Evolutionary conservation across 2,797 vertebrate species (phyloP).

Genomic region (Orientallactaga sibirica): DNA sequence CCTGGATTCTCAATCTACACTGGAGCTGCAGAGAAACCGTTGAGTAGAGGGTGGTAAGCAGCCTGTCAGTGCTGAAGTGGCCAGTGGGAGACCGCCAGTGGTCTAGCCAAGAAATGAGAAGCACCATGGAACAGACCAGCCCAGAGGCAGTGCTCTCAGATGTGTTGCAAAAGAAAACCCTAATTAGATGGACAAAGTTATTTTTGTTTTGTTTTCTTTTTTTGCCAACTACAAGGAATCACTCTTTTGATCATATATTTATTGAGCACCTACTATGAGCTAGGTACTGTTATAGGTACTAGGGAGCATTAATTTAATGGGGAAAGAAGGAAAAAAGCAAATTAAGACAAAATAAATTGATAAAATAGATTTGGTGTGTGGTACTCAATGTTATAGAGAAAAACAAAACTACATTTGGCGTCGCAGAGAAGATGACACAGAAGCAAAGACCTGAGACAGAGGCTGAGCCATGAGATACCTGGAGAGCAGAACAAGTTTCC

Average conservation of each 20-base stretch:
- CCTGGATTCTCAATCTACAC: not conserved
- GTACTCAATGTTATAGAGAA: not conserved
- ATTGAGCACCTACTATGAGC: not conserved
- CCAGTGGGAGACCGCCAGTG: not conserved
- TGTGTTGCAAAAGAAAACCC: not conserved
- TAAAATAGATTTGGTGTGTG: not conserved
- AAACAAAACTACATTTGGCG: constrained; percentile 9
- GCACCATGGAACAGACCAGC: not conserved
- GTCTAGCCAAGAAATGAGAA: not conserved
- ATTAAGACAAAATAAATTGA: constrained; percentile 36
- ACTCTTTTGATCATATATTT: not conserved
- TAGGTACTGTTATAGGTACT: not conserved
- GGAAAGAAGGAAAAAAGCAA: not conserved
- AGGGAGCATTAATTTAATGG: not conserved
- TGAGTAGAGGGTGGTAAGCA: not conserved
- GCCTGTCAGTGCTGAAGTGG: not conserved
- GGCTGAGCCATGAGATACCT: not conserved
- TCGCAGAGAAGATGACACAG: constrained; percentile 16
- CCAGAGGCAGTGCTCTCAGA: not conserved
- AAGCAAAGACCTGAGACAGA: not conserved
- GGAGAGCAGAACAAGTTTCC: not conserved
- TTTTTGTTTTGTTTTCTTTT: not conserved
- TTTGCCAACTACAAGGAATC: constrained; percentile 46
- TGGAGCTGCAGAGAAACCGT: not conserved
- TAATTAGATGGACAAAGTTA: not conserved